A percentile compares a stretch with the other conserved stretches of the same genome.
These are phyloP conservation scores for Diplazon laetatorius DNA, from an alignment of 2,888 invertebrate species.

Conservation along the genomic window DNA sequence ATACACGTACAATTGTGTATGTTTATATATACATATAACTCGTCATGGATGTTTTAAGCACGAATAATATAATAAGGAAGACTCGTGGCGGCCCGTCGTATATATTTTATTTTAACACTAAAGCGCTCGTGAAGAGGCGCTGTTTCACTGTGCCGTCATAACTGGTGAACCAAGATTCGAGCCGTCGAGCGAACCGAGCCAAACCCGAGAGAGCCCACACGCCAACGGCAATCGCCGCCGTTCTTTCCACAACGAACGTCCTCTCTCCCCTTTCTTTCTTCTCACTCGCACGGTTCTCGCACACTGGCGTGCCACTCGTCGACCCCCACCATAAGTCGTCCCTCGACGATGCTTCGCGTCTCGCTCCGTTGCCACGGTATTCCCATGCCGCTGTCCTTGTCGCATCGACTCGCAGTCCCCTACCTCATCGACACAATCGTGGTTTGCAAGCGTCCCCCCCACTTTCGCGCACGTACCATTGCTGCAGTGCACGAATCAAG, in stretches of 20 bases:
- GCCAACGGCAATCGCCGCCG: slow-evolving; percentile 12
- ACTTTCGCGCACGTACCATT: too few species aligned
- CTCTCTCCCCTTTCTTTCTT: background rate
- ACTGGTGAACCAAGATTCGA: slow-evolving; percentile 70
- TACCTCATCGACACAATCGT: too few species aligned
- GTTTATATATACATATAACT: background rate
- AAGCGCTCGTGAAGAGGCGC: slow-evolving; percentile 67
- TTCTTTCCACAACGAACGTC: too few species aligned
- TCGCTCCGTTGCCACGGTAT: too few species aligned
- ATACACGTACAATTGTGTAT: background rate
- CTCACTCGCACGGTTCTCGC: background rate
- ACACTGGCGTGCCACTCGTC: background rate
- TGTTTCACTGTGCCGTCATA: slow-evolving; percentile 75
- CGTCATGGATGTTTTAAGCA: background rate
- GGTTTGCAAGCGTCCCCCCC: too few species aligned
- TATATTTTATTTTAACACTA: slow-evolving; percentile 38
- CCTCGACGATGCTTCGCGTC: too few species aligned
- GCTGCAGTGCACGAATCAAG: too few species aligned
- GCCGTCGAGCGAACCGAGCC: slow-evolving; percentile 55
- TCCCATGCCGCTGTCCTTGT: too few species aligned
- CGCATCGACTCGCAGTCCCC: too few species aligned
- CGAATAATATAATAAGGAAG: slow-evolving; percentile 39
- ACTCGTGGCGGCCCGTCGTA: slow-evolving; percentile 49
- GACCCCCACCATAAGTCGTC: too few species aligned
- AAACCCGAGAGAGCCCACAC: too few species aligned